Evolutionary conservation across 2,888 invertebrate genomes (phyloP).

Genomic region (Diaperis boleti): DNA sequence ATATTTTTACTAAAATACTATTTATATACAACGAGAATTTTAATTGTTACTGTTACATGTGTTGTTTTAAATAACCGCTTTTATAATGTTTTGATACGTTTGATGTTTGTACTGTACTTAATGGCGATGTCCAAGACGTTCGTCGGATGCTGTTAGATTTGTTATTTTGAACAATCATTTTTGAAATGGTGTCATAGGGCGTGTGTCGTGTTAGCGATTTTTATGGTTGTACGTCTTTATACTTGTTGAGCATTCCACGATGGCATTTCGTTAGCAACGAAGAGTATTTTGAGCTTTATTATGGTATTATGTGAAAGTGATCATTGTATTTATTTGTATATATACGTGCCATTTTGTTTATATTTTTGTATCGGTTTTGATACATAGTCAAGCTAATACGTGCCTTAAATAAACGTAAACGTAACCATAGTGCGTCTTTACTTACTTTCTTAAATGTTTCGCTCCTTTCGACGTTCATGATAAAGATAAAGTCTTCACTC

Average conservation of each 20-base stretch:
- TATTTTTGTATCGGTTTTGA: slow-evolving; percentile 40
- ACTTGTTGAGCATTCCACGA: slow-evolving; percentile 40
- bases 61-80: slow-evolving; percentile 9
- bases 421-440: not conserved
- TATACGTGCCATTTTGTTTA: slow-evolving; percentile 43
- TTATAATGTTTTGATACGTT: slow-evolving; percentile 8
- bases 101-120: slow-evolving; percentile 27
- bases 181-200: slow-evolving; percentile 23
- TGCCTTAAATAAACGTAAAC: slow-evolving; percentile 49
- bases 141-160: too few species aligned
- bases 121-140: slow-evolving; percentile 17
- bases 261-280: slow-evolving; percentile 32
- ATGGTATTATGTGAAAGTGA: slow-evolving; percentile 33
- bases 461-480: too few species aligned
- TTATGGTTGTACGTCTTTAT: too few species aligned
- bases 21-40: slow-evolving; percentile 35
- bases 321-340: slow-evolving; percentile 43
- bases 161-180: slow-evolving; percentile 5
- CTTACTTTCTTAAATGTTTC: not conserved
- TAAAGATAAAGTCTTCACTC: too few species aligned
- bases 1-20: slow-evolving; percentile 12
- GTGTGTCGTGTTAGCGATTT: slow-evolving; percentile 26
- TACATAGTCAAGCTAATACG: slow-evolving; percentile 49
- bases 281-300: slow-evolving; percentile 10
- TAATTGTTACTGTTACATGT: slow-evolving; percentile 13